Conservation (phyloP, 1,140 invertebrate genomes). For the Neodiprion virginianus region DNA sequence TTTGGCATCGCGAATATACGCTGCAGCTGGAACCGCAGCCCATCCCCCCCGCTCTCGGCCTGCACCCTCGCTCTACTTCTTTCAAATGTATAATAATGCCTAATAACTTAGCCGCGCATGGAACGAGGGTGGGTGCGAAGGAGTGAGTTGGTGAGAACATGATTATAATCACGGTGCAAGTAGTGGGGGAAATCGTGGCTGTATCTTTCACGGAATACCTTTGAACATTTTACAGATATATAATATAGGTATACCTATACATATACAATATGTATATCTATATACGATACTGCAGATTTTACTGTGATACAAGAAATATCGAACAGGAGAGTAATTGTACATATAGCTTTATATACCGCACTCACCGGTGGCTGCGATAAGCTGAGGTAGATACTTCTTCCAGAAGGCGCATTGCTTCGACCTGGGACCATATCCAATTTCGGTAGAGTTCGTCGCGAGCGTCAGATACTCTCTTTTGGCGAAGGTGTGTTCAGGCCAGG, state of each 20-base stretch:
- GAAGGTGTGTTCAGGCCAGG: slow-evolving; percentile 88
- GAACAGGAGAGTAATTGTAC: too few species aligned
- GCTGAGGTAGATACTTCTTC: slow-evolving; percentile 92
- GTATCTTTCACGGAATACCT: not conserved
- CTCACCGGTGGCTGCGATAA: slow-evolving; percentile 79
- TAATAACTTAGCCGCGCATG: too few species aligned
- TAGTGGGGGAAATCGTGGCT: too few species aligned
- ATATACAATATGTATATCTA: not conserved
- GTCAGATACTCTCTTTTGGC: slow-evolving; percentile 86
- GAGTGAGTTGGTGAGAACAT: too few species aligned
- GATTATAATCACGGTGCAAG: too few species aligned
- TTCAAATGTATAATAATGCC: not conserved
- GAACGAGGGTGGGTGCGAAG: too few species aligned
- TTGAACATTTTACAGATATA: not conserved
- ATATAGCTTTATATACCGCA: slow-evolving; percentile 21
- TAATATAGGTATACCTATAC: not conserved
- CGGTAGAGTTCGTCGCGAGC: slow-evolving; percentile 78
- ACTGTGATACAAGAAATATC: not conserved
- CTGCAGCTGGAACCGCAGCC: not conserved
- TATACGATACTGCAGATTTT: not conserved
- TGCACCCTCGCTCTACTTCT: not conserved
- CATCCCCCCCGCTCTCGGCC: not conserved
- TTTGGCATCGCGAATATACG: not conserved
- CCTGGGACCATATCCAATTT: slow-evolving; percentile 84
- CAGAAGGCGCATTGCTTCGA: slow-evolving; percentile 95